Conservation (phyloP, 1,140 invertebrate genomes). For the Brachionus paranguensis region DNA sequence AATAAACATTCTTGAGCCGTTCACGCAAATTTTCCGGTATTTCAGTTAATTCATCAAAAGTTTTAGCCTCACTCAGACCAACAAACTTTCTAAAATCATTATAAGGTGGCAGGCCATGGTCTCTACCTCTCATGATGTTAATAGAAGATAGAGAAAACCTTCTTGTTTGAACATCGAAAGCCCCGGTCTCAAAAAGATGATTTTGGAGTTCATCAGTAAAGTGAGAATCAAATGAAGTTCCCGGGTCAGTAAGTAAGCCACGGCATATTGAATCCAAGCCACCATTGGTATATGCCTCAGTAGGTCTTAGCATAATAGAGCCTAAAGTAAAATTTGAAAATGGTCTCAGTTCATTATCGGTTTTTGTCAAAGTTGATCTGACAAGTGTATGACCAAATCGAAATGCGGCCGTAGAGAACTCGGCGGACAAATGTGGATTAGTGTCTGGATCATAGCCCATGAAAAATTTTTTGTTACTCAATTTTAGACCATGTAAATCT, state of each 20-base stretch:
- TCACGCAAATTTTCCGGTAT: slow-evolving; percentile 11
- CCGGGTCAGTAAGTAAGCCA: not conserved
- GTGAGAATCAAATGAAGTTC: slow-evolving; percentile 23
- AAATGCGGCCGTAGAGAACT: slow-evolving; percentile 34
- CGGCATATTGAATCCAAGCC: slow-evolving; percentile 29
- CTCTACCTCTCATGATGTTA: slow-evolving; percentile 87
- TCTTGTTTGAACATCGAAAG: slow-evolving; percentile 11
- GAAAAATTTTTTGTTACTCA: not conserved
- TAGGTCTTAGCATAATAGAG: slow-evolving; percentile 3
- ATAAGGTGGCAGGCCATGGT: slow-evolving; percentile 85
- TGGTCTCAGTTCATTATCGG: not conserved
- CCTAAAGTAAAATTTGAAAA: slow-evolving; percentile 6
- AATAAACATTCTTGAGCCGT: not conserved
- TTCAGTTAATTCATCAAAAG: slow-evolving; percentile 75
- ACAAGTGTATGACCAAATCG: slow-evolving; percentile 39
- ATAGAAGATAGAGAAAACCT: slow-evolving; percentile 86
- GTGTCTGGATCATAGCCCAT: slow-evolving; percentile 28
- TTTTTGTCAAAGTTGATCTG: not conserved
- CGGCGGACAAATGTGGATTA: slow-evolving; percentile 29
- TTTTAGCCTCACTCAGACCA: slow-evolving; percentile 69
- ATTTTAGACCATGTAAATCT: not conserved
- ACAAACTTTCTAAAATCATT: slow-evolving; percentile 78
- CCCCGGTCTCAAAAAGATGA: slow-evolving; percentile 37
- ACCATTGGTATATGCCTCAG: slow-evolving; percentile 27
- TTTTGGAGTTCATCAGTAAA: slow-evolving; percentile 28